phyloP scores from a whole-genome alignment of 2,888 invertebrate genomes.

The Apamea anceps region DNA sequence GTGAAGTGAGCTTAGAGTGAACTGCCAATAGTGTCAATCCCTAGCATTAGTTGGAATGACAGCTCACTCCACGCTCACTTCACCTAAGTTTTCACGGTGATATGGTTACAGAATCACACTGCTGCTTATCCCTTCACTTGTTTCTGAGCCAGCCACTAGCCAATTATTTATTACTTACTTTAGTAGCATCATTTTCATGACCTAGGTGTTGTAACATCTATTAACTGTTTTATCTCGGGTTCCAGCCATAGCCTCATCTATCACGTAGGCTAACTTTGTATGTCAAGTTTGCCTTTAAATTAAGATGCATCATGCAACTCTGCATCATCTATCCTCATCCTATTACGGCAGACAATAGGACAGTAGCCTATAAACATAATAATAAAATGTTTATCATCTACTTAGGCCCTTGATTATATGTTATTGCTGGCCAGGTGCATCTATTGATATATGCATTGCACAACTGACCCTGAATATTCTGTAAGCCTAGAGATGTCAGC shows the following conservation, averaged over 20 bases:
- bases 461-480: background rate
- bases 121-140: no score
- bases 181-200: background rate
- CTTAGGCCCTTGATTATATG: slow-evolving; percentile 11
- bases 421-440: slow-evolving; percentile 14
- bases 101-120: no score
- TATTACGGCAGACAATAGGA: slow-evolving; percentile 35
- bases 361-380: background rate
- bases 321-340: background rate
- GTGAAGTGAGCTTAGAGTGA: no score
- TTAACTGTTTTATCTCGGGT: background rate
- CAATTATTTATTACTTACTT: no score
- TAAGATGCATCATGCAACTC: slow-evolving; percentile 25
- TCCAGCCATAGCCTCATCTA: background rate
- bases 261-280: background rate
- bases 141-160: no score
- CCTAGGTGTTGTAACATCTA: background rate
- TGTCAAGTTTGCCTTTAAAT: slow-evolving; percentile 18
- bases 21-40: no score
- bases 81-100: no score
- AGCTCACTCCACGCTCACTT: no score
- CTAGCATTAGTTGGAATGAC: no score
- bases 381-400: slow-evolving; percentile 19
- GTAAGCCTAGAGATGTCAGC: no score
- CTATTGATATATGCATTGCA: background rate